Base-by-base conservation (phyloP, 2,888 invertebrate genomes). In the Pelosia muscerda region DNA sequence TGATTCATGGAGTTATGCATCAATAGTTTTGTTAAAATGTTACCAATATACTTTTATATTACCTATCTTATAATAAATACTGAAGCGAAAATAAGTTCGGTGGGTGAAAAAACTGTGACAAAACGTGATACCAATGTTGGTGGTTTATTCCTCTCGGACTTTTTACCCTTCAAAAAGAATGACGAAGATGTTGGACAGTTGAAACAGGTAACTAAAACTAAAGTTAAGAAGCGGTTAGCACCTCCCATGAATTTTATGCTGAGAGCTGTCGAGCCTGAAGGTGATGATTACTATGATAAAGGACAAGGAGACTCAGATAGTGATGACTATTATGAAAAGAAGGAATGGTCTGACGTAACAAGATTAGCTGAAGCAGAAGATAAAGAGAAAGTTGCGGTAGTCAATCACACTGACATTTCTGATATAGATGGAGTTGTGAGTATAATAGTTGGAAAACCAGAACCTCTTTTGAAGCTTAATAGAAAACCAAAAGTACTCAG, bases 291-390 rank as follows among this genome's bases (percentile, higher is more conserved):
- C 61, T 88, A 78, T 56, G 92, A 92, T 1, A 91, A 90, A 78
- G 88, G 87, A 28, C 86, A 86, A 77, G 92, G 90, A 5, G 93
- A 90, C 34, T 80, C 83, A 55, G 91, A 90, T 19, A 79, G 79
- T 68, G 93, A 93, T 13, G 93, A 94, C 69, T 88, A 91, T 75
- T 93, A 78, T 70, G 94, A 94, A 70, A 94, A 90, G 67, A 92
- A 90, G 69, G 94, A 94, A 10, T 94, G 93, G 94, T 89, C 92
- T 0, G 92, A 94, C 68, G 13, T 82, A 13, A 79, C 89, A 58
- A 87, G 90, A 77, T 78, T 83, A 15, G 85, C 73, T 11, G 65
- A 84, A 31, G n/a, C 69, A 2, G 71, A 66, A 6, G 78, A 84
- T 66, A 60, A 71, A 6, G 66, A 67, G 28, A 84, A 81, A 34